phyloP scores from a whole-genome alignment of 2,888 invertebrate species.

The Timema cristinae region DNA sequence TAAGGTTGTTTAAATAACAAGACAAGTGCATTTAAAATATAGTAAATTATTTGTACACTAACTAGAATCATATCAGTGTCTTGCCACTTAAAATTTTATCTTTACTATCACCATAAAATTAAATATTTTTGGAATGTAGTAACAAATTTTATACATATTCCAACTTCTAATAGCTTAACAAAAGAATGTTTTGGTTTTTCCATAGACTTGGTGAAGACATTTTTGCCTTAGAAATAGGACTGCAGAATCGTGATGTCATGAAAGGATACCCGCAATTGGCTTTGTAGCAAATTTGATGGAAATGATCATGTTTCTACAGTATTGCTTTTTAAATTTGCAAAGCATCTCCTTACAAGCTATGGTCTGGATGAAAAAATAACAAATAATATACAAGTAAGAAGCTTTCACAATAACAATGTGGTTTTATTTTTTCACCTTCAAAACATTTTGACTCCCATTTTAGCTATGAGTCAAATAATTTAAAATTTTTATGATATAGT shows the following conservation, averaged over 20 bases:
- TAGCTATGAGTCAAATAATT: too few species aligned
- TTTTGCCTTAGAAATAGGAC: constrained; percentile 39
- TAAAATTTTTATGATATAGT: too few species aligned
- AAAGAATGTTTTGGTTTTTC: neutral
- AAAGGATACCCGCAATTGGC: constrained; percentile 38
- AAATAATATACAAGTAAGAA: constrained; percentile 35
- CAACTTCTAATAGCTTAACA: neutral
- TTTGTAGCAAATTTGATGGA: constrained; percentile 40
- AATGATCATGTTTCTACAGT: constrained; percentile 41
- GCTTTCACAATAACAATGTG: too few species aligned
- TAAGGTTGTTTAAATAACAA: too few species aligned
- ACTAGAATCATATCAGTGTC: too few species aligned
- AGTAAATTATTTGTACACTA: too few species aligned
- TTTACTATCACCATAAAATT: too few species aligned
- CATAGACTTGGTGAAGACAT: constrained; percentile 30
- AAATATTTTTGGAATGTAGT: neutral
- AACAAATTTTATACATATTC: neutral
- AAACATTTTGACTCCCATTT: too few species aligned
- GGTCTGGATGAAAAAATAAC: constrained; percentile 35
- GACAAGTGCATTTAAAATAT: too few species aligned
- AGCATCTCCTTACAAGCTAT: constrained; percentile 39
- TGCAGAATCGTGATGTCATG: constrained; percentile 31
- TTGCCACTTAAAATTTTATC: too few species aligned
- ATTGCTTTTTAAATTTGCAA: constrained; percentile 40
- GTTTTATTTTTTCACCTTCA: too few species aligned